Evolutionary conservation across 2,113 vertebrate species (phyloP), one percentile per base, ranked within the genome.

Genomic region (Peucedramus taeniatus): DNA sequence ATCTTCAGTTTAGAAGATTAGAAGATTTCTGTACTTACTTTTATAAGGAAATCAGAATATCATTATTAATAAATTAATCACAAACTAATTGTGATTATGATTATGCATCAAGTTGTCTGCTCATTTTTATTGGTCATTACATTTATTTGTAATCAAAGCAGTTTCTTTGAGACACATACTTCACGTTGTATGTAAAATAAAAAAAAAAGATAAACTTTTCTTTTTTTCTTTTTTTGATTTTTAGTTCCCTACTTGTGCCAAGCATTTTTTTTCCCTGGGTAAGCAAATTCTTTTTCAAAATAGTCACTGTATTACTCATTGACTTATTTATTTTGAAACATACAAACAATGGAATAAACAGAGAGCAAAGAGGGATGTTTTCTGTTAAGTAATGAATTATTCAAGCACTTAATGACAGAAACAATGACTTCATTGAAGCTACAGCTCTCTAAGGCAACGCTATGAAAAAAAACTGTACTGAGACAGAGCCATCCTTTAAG

Each of bases 381-480:
- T 96, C 63, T 88, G 56, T 54, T 71, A 95, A 97, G 69, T 93
- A 90, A 96, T 97, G 82, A 97, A 97, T 97, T 92, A 97, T 97
- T 96, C 95, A 96, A 90, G 71, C 59, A 60, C 90, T 68, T 91
- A 88, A 94, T 83, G 88, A 81, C 31, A 63, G 68, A 93, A 96
- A 97, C 94, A 96, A 94, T 81, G 10, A 78, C 63, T 95, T 86
- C 76, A 93, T 96, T 97, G 93, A 96, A 68, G 39, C 64, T 59
- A 40, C 71, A 83, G 60, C 14, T 92, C 76, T 94, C 71, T 88
- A 77, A 54, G 79, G 93, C 82, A 85, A 81, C 40, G 9, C 60
- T 56, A 5, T 39, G 10, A 57, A 87, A 91, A 92, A 94, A 83
- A 76, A n/a, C 49, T 13, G 35, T 21, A 18, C 39, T 89, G 85